Evolutionary conservation across 2,888 invertebrate genomes (phyloP).

Genomic region (Rotaria magnacalcarata): DNA sequence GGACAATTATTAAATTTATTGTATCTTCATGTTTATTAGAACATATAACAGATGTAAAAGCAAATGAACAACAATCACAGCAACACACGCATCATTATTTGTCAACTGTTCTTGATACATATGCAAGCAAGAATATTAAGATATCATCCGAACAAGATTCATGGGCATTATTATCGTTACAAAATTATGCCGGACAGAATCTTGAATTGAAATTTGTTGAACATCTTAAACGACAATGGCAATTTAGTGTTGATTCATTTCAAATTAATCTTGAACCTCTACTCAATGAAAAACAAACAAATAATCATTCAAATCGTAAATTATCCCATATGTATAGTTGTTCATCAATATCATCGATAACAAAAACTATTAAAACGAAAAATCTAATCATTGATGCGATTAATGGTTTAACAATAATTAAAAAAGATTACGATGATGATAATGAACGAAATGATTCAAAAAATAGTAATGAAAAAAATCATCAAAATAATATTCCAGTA

Average conservation of each 20-base stretch:
- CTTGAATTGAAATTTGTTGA: conserved; percentile 99
- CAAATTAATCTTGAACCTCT: conserved; percentile 90
- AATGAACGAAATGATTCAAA: neutral
- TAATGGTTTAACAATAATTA: conserved; percentile 33
- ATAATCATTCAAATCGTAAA: neutral
- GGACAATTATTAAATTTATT: conserved; percentile 23
- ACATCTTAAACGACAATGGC: conserved; percentile 93
- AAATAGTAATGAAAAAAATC: neutral
- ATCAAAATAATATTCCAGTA: neutral
- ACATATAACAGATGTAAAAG: neutral
- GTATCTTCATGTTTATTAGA: neutral
- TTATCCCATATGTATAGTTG: neutral
- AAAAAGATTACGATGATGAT: neutral
- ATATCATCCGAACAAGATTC: neutral
- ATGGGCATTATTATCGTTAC: conserved; percentile 44
- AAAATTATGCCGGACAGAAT: conserved; percentile 63
- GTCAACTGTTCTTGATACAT: conserved; percentile 3
- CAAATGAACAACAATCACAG: neutral
- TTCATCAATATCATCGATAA: conserved; percentile 21
- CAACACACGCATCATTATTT: conserved; percentile 27
- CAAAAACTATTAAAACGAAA: conserved; percentile 28
- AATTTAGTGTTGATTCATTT: conserved; percentile 98
- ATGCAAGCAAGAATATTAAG: conserved; percentile 24
- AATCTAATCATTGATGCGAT: conserved; percentile 7
- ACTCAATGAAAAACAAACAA: conserved; percentile 59